Base-by-base conservation (phyloP, 2,113 vertebrate genomes). In the Sinocyclocheilus anshuiensis region DNA sequence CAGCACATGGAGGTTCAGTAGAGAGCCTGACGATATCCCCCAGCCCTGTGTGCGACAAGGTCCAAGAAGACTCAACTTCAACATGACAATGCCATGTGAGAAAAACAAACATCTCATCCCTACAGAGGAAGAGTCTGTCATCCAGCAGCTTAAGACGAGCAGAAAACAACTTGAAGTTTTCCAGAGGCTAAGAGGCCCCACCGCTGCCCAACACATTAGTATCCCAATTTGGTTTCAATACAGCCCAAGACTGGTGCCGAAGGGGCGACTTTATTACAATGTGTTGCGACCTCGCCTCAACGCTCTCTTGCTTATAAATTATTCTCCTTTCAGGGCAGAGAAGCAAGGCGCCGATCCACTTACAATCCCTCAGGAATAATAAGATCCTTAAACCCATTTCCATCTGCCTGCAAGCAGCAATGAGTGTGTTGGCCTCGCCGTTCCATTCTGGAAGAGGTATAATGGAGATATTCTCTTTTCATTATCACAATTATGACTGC, bases 161-260 rank as follows among this genome's bases (percentile, higher is more conserved):
- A 24, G 50, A 86, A 85, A 71, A 3, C 22, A 75, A 71, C 81
- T 55, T 48, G 13, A 26, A 74, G 53, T 29, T 80, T 80, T 86
- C 39, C 75, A 33, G 15, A 24, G 29, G 26, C 84, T 16, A 9
- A 33, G 20, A 81, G 10, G 36, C 33, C 53, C 36, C 4, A 26
- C 39, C 69, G 53, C 11, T 57, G 67, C 84, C 71, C 80, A 61
- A 50, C 4, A 29, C 72, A 87, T 88, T 85, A 85, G 69, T 59
- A 89, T 83, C 77, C 57, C 77, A 89, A 89, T 89, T 84, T 63
- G n/a, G 39, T 26, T 87, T 87, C 61, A 84, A 87, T 85, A 88
- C 77, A 79, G 24, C 84, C 39, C 26, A 74, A 48, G 53, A 39
- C 22, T 45, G 42, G 8, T 74, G 87, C 83, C 45, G n/a, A 76